phyloP scores from a whole-genome alignment of 1,140 invertebrate genomes.

The Caenorhabditis inopinata region DNA sequence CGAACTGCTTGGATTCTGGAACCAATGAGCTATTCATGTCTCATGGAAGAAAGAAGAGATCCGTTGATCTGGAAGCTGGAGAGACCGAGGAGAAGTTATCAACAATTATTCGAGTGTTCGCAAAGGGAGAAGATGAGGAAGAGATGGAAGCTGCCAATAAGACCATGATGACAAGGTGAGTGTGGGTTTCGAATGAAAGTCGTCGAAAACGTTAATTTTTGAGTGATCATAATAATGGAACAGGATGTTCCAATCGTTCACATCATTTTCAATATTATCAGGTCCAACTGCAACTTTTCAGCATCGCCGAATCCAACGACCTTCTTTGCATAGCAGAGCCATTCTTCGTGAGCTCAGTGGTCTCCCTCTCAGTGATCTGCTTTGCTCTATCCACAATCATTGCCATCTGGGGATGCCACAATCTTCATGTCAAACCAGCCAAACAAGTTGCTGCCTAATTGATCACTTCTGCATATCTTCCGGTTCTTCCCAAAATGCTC shows the following conservation, averaged over 20 bases:
- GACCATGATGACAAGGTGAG: constrained; percentile 12
- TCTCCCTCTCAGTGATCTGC: constrained; percentile 62
- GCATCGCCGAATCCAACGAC: constrained; percentile 36
- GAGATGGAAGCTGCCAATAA: constrained; percentile 40
- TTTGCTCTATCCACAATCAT: constrained; percentile 60
- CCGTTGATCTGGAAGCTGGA: constrained; percentile 36
- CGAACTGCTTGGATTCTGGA: constrained; percentile 65
- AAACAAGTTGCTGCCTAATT: constrained; percentile 26
- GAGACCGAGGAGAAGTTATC: constrained; percentile 61
- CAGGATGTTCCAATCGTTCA: no score
- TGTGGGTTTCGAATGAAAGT: no score
- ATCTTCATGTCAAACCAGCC: constrained; percentile 11
- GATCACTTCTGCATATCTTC: no score
- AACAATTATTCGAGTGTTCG: constrained; percentile 64
- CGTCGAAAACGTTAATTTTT: no score
- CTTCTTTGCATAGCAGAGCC: constrained; percentile 62
- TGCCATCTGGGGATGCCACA: constrained; percentile 64
- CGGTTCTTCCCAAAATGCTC: no score
- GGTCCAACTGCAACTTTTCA: background rate
- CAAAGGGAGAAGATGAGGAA: constrained; percentile 63
- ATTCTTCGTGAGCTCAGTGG: constrained; percentile 64
- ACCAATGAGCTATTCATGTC: constrained; percentile 65
- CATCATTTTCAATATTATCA: background rate
- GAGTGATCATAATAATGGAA: background rate
- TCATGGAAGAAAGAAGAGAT: constrained; percentile 63